Evolutionary conservation across 2,113 vertebrate genomes (phyloP).

Genomic region (Tetraodon nigroviridis): DNA sequence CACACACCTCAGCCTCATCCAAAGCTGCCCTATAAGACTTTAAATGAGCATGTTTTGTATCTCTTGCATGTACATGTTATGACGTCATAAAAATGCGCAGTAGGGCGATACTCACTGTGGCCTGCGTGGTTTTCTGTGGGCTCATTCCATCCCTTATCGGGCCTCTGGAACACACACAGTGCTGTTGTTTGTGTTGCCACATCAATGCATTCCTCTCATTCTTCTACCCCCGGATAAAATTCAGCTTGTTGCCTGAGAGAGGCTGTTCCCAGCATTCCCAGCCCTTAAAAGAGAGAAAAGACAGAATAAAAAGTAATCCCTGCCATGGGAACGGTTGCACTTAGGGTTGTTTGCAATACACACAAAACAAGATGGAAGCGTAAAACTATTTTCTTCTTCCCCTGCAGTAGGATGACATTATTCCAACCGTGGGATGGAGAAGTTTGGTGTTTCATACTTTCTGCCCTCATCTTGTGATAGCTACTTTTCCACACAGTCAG

Average conservation of each 20-base stretch:
- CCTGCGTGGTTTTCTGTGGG: slow-evolving; percentile 37
- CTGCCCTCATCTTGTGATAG: neutral
- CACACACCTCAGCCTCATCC: neutral
- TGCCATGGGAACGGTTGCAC: neutral
- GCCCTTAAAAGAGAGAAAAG: slow-evolving; percentile 26
- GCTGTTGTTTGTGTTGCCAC: slow-evolving; percentile 86
- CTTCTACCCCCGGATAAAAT: slow-evolving; percentile 84
- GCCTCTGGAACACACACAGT: slow-evolving; percentile 74
- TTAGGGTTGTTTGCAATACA: slow-evolving; percentile 9
- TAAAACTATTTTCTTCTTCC: slow-evolving; percentile 15
- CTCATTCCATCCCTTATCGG: slow-evolving; percentile 51
- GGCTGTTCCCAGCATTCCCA: slow-evolving; percentile 82
- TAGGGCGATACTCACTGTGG: slow-evolving; percentile 8
- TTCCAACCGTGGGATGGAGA: slow-evolving; percentile 28
- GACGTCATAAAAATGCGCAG: slow-evolving; percentile 25
- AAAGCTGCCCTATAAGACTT: slow-evolving; percentile 6
- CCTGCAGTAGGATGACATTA: slow-evolving; percentile 43
- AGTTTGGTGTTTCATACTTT: slow-evolving; percentile 37
- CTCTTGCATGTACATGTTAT: slow-evolving; percentile 13
- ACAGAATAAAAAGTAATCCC: neutral
- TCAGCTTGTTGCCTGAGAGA: slow-evolving; percentile 90
- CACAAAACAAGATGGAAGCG: neutral
- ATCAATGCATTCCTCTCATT: slow-evolving; percentile 95
- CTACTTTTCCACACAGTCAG: neutral
- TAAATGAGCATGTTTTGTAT: slow-evolving; percentile 6